Conservation (phyloP, 2,888 invertebrate species). For the Tigriopus californicus region DNA sequence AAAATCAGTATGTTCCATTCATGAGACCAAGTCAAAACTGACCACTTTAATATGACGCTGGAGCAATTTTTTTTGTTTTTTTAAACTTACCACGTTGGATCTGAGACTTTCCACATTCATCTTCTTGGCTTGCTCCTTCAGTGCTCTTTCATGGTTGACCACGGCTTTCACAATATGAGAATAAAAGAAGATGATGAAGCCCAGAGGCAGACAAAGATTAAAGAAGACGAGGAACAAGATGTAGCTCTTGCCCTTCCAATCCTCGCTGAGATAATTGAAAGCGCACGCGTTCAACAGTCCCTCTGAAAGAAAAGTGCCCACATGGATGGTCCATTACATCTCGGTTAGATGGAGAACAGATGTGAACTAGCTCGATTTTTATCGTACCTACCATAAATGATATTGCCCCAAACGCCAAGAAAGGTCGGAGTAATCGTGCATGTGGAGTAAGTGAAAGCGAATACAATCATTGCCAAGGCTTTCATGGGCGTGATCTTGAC, state of each 20-base stretch:
- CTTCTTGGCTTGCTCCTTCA: slow-evolving; percentile 79
- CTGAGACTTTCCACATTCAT: slow-evolving; percentile 78
- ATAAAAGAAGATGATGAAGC: slow-evolving; percentile 40
- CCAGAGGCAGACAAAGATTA: slow-evolving; percentile 33
- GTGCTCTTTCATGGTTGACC: slow-evolving; percentile 59
- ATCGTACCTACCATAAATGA: too few species aligned
- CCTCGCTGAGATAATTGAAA: slow-evolving; percentile 18
- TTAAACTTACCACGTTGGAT: slow-evolving; percentile 28
- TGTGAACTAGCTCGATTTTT: background rate
- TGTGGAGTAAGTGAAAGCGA: slow-evolving; percentile 28
- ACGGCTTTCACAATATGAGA: slow-evolving; percentile 47
- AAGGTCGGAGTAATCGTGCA: slow-evolving; percentile 27
- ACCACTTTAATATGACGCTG: background rate
- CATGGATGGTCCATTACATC: too few species aligned
- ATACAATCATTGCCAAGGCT: slow-evolving; percentile 24
- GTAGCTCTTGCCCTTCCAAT: slow-evolving; percentile 30
- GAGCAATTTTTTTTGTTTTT: background rate
- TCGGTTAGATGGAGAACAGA: too few species aligned
- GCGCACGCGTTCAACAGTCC: slow-evolving; percentile 18
- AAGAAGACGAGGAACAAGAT: slow-evolving; percentile 36
- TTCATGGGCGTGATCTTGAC: slow-evolving; percentile 25
- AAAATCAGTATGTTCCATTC: too few species aligned
- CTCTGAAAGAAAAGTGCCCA: slow-evolving; percentile 17
- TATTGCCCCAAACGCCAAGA: slow-evolving; percentile 23
- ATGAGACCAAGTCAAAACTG: background rate